phyloP scores from a whole-genome alignment of 1,140 invertebrate genomes.

The Oreohelix idahoensis region DNA sequence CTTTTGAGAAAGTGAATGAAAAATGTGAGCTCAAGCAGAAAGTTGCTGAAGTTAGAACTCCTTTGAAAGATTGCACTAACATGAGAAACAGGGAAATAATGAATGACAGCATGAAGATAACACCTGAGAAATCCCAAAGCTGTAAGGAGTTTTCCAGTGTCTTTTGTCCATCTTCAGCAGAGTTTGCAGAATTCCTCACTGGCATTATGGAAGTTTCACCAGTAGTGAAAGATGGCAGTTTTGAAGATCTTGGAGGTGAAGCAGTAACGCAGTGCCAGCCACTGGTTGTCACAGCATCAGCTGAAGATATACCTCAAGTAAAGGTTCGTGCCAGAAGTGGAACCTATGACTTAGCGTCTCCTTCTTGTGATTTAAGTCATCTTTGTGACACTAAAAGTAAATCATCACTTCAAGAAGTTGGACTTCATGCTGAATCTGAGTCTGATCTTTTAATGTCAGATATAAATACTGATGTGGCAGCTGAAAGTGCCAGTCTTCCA shows the following conservation, averaged over 20 bases:
- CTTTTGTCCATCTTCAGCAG: not conserved
- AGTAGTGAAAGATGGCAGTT: not conserved
- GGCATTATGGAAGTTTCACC: not conserved
- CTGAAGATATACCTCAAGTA: not conserved
- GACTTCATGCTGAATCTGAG: not conserved
- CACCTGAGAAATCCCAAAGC: not conserved
- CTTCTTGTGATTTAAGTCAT: not conserved
- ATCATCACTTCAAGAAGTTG: not conserved
- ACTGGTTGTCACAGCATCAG: not conserved
- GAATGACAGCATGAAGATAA: not conserved
- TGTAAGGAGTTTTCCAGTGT: not conserved
- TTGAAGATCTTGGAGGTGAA: not conserved
- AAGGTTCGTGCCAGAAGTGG: not conserved
- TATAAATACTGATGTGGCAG: not conserved
- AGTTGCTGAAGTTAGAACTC: not conserved
- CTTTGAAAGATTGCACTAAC: not conserved
- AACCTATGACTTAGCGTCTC: not conserved
- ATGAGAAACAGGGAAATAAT: not conserved
- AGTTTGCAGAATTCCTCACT: not conserved
- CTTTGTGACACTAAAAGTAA: not conserved
- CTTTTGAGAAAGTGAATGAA: not conserved
- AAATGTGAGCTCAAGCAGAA: not conserved
- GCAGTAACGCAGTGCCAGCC: not conserved
- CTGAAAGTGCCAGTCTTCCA: not conserved
- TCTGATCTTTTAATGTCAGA: not conserved